phyloP scores from a whole-genome alignment of 2,888 invertebrate species.

The Sialis lutaria region DNA sequence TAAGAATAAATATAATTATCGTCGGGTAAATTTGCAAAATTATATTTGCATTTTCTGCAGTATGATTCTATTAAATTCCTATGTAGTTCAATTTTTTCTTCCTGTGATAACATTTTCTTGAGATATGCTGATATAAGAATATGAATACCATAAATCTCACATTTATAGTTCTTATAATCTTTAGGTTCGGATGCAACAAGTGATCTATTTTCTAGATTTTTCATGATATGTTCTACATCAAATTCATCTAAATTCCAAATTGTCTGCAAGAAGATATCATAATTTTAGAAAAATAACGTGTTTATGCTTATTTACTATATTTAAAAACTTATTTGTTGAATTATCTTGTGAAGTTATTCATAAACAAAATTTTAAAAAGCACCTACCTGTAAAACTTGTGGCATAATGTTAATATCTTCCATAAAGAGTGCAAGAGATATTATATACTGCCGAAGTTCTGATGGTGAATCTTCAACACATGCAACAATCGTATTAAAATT shows the following conservation, averaged over 20 bases:
- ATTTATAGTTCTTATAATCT: slow-evolving; percentile 34
- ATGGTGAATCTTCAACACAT: slow-evolving; percentile 38
- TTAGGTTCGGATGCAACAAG: slow-evolving; percentile 34
- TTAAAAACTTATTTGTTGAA: not conserved
- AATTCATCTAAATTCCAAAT: slow-evolving; percentile 28
- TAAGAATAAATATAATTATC: slow-evolving; percentile 59
- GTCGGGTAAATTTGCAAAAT: slow-evolving; percentile 39
- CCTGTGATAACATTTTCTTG: slow-evolving; percentile 26
- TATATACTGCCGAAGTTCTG: slow-evolving; percentile 31
- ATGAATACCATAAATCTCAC: slow-evolving; percentile 53
- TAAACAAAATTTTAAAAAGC: not conserved
- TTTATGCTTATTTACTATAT: not conserved
- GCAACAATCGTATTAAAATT: slow-evolving; percentile 35
- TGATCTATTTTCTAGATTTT: slow-evolving; percentile 44
- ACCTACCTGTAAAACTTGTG: slow-evolving; percentile 16
- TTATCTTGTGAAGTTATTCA: not conserved
- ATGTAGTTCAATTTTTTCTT: slow-evolving; percentile 33
- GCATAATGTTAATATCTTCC: slow-evolving; percentile 41
- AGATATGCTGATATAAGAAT: slow-evolving; percentile 47
- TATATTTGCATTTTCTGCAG: slow-evolving; percentile 26
- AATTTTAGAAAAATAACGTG: slow-evolving; percentile 4
- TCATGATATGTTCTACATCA: slow-evolving; percentile 43
- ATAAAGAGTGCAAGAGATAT: slow-evolving; percentile 45
- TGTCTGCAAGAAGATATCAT: slow-evolving; percentile 17
- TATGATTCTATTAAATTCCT: slow-evolving; percentile 39